Base-by-base conservation (phyloP, 2,797 vertebrate species). In the Sparus aurata region DNA sequence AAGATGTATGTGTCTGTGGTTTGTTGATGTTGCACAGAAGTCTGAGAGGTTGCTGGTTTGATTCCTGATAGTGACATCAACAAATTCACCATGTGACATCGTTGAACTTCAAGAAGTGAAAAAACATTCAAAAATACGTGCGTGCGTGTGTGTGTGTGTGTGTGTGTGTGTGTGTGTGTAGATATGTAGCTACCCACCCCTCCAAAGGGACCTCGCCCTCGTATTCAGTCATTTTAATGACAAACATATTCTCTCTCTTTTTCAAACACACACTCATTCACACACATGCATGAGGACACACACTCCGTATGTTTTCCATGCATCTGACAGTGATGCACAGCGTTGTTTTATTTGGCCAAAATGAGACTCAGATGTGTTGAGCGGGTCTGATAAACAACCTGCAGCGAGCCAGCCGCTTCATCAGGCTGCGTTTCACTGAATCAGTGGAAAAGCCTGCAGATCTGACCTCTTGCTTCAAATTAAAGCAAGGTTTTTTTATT, bases 311-410 rank as follows among this genome's bases (percentile, higher is more conserved):
- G 79, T 88, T 87, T 87, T 83, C 88, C 80, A 83, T 91, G 82
- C 87, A 73, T 81, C 89, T 87, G 89, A 92, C 88, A 89, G 71
- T 91, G 92, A 93, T 87, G 83, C 89, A 93, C 80, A 45, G 64
- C 80, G 71, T 87, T 91, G 89, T 91, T 93, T 89, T 86, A 85
- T 89, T 92, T 89, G 80, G 75, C 83, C 49, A 25, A 87, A 94
- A 94, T 93, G 69, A 91, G 85, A 91, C 64, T 91, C 92, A 93
- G 91, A 93, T 94, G 91, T 91, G 81, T 89, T 75, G 84, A 91
- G 79, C 38, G 11, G 41, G 61, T 85, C 76, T 58, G 89, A 86
- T 92, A 93, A 93, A 91, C 89, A 92, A 91, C 86, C 88, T 90
- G 90, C 86, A 90, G 86, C 70, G 13, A 88, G 80, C 82, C 87